phyloP scores from a whole-genome alignment of 2,888 invertebrate species.

The Desoria tigrina region DNA sequence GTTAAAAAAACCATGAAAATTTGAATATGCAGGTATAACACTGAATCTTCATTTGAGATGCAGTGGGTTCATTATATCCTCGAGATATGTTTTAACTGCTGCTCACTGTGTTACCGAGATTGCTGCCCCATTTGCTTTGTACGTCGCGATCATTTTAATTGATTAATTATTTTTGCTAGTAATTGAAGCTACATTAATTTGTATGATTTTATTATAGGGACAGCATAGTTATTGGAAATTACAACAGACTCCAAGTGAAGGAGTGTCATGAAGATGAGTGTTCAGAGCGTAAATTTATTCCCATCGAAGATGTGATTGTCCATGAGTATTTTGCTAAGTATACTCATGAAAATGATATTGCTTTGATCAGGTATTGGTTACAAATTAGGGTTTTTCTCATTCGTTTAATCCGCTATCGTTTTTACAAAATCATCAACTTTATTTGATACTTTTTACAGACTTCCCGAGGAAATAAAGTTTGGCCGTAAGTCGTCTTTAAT shows the following conservation, averaged over 20 bases:
- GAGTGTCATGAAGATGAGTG: conserved; percentile 36
- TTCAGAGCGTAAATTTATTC: conserved; percentile 15
- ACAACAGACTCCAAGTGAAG: conserved; percentile 23
- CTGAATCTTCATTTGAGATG: conserved; percentile 58
- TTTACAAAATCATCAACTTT: too few relatives aligned
- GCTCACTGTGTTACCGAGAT: conserved; percentile 28
- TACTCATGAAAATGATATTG: conserved; percentile 41
- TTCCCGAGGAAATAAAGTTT: conserved; percentile 32
- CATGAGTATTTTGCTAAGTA: conserved; percentile 44
- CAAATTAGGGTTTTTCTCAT: conserved; percentile 9
- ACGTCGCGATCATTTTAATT: conserved; percentile 4
- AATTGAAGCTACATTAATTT: background rate
- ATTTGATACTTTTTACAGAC: conserved; percentile 21
- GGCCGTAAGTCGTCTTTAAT: conserved; percentile 21
- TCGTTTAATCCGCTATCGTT: background rate
- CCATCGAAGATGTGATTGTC: conserved; percentile 41
- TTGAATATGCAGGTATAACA: conserved; percentile 16
- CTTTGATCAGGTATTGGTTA: conserved; percentile 21
- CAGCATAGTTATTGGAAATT: conserved; percentile 35
- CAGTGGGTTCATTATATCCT: conserved; percentile 74
- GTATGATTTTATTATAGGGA: conserved; percentile 20
- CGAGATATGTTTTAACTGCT: conserved; percentile 72
- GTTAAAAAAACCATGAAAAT: background rate
- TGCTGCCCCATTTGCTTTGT: conserved; percentile 29
- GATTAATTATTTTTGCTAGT: background rate